phyloP scores from a whole-genome alignment of 2,888 invertebrate genomes.

The Mimas tiliae region DNA sequence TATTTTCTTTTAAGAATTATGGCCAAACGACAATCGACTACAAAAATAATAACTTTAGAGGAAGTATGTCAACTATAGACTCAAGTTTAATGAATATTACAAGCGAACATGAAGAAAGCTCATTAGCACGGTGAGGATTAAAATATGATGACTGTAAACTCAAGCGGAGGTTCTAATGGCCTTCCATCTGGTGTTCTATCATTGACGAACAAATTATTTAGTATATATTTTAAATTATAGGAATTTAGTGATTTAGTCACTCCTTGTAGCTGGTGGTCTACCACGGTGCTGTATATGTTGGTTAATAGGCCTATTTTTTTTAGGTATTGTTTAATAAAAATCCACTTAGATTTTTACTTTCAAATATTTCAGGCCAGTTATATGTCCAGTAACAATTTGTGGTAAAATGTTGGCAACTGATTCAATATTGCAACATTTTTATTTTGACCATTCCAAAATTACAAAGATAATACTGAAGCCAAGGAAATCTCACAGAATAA shows the following conservation, averaged over 20 bases:
- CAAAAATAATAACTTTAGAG: conserved; percentile 43
- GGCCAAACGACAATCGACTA: conserved; percentile 30
- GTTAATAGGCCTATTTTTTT: too few relatives aligned
- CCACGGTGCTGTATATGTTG: too few relatives aligned
- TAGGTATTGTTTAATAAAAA: too few relatives aligned
- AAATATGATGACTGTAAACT: too few relatives aligned
- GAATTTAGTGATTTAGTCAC: too few relatives aligned
- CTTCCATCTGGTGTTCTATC: too few relatives aligned
- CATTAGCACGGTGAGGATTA: neutral
- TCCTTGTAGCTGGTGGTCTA: too few relatives aligned
- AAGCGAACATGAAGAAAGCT: conserved; percentile 33
- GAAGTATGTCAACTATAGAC: conserved; percentile 35
- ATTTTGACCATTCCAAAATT: conserved; percentile 83
- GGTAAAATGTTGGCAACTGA: conserved; percentile 80
- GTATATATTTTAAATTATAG: too few relatives aligned
- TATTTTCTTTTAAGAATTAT: neutral
- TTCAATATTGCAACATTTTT: conserved; percentile 80
- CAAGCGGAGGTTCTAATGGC: too few relatives aligned
- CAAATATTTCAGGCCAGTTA: conserved; percentile 43
- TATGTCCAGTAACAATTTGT: conserved; percentile 81
- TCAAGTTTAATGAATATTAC: conserved; percentile 12
- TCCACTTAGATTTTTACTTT: too few relatives aligned
- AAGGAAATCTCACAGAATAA: conserved; percentile 31
- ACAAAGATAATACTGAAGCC: conserved; percentile 46
- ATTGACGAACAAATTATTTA: too few relatives aligned